Percentiles rank a stretch among this genome's conserved stretches.
Evolutionary conservation across 2,888 invertebrate species (phyloP).

Genomic region (Cantharis rustica): DNA sequence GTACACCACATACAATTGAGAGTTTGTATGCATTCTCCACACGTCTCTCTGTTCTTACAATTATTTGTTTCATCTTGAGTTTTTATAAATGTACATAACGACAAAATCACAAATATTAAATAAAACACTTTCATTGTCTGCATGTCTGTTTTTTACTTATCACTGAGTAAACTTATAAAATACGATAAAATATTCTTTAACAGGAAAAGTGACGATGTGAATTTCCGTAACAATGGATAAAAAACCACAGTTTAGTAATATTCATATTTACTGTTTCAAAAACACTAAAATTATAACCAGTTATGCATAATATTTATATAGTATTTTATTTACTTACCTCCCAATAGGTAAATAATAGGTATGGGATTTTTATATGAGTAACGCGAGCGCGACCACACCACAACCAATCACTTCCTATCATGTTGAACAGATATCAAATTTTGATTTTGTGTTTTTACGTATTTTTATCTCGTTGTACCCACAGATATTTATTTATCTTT

Average conservation of each 20-base stretch:
- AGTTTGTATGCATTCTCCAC: conserved; percentile 57
- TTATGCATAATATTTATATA: background rate
- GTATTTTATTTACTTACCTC: background rate
- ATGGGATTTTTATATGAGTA: background rate
- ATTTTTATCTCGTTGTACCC: background rate
- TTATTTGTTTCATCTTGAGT: conserved; percentile 15
- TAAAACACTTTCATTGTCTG: background rate
- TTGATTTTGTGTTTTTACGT: background rate
- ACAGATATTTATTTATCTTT: background rate
- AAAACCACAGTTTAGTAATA: background rate
- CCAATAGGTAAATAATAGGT: background rate
- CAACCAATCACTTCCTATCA: background rate
- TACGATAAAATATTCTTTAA: background rate
- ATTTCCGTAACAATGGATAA: conserved; percentile 9
- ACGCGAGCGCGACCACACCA: background rate
- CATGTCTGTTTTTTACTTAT: background rate
- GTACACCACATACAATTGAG: conserved; percentile 59
- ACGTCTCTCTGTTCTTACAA: conserved; percentile 53
- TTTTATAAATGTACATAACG: conserved; percentile 4
- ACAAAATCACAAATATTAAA: background rate
- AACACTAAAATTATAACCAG: background rate
- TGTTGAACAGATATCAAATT: background rate
- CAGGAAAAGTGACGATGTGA: conserved; percentile 17
- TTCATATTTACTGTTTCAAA: background rate
- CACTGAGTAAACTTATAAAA: background rate